These are phyloP conservation scores for Rhinoderma darwinii DNA, from an alignment of 2,113 vertebrate species.

Conservation along the genomic window DNA sequence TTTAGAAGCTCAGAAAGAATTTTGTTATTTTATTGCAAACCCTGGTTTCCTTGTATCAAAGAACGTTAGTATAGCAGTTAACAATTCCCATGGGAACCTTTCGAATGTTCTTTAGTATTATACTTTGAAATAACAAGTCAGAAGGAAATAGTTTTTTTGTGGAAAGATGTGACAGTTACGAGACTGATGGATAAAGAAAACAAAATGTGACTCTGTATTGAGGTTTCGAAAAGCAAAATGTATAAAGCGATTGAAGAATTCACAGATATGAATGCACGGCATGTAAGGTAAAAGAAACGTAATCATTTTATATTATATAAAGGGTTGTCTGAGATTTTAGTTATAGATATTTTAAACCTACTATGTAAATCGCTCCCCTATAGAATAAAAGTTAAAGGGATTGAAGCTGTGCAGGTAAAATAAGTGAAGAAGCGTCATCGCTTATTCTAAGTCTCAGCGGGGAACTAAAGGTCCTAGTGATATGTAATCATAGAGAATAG, in stretches of 20 bases:
- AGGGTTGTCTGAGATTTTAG: background rate
- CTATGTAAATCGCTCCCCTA: background rate
- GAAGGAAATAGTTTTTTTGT: conserved; percentile 19
- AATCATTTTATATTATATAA: background rate
- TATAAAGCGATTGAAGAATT: background rate
- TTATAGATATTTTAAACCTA: background rate
- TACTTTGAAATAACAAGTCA: conserved; percentile 29
- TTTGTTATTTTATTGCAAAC: background rate
- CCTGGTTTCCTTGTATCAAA: background rate
- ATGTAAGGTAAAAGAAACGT: background rate
- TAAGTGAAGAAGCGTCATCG: too few relatives aligned
- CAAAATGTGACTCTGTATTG: background rate
- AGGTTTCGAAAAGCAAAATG: background rate
- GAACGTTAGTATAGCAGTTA: conserved; percentile 10
- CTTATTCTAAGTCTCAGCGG: too few relatives aligned
- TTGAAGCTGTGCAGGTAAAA: too few relatives aligned
- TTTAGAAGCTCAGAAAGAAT: background rate
- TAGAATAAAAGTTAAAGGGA: too few relatives aligned
- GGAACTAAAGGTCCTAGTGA: too few relatives aligned
- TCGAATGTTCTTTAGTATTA: background rate
- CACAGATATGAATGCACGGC: background rate
- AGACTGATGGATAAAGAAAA: conserved; percentile 21
- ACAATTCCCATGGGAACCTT: conserved; percentile 1
- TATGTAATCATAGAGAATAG: too few relatives aligned
- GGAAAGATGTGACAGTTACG: background rate